A percentile compares a stretch with the other conserved stretches of the same genome.
These are phyloP conservation scores for Cydia amplana DNA, from an alignment of 1,140 invertebrate genomes.

Conservation along the genomic window DNA sequence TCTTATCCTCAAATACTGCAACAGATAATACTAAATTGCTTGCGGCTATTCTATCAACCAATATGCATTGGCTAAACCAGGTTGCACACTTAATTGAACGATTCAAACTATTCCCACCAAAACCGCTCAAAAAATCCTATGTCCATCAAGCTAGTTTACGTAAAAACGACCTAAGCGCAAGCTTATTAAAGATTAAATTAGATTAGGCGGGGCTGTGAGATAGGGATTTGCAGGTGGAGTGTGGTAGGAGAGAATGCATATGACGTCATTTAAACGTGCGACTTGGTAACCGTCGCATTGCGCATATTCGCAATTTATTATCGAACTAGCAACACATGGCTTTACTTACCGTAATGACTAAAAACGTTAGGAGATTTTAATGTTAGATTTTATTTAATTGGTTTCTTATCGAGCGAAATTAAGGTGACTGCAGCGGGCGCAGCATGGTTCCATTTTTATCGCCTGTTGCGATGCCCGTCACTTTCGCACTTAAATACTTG, in stretches of 20 bases:
- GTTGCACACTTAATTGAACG: neutral
- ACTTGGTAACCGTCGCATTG: conserved; percentile 13
- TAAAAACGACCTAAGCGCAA: neutral
- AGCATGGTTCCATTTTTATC: too few relatives aligned
- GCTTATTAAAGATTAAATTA: neutral
- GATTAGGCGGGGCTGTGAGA: neutral
- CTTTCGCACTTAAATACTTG: too few relatives aligned
- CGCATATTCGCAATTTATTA: neutral
- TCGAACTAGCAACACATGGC: neutral
- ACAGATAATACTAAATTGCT: neutral
- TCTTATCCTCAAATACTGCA: too few relatives aligned
- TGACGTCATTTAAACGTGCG: conserved; percentile 5
- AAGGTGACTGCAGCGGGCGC: too few relatives aligned
- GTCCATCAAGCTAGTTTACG: neutral
- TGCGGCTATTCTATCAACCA: neutral
- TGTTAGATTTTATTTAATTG: neutral
- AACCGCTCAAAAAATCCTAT: neutral
- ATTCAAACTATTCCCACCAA: neutral
- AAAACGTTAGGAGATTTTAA: neutral
- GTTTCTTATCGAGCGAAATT: too few relatives aligned
- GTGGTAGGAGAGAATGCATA: conserved; percentile 4
- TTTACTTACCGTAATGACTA: neutral
- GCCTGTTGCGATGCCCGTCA: too few relatives aligned
- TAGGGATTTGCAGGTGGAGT: neutral
- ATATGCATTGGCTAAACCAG: neutral